Evolutionary conservation across 2,797 vertebrate species (phyloP).

Genomic region (Setipinna tenuifilis): DNA sequence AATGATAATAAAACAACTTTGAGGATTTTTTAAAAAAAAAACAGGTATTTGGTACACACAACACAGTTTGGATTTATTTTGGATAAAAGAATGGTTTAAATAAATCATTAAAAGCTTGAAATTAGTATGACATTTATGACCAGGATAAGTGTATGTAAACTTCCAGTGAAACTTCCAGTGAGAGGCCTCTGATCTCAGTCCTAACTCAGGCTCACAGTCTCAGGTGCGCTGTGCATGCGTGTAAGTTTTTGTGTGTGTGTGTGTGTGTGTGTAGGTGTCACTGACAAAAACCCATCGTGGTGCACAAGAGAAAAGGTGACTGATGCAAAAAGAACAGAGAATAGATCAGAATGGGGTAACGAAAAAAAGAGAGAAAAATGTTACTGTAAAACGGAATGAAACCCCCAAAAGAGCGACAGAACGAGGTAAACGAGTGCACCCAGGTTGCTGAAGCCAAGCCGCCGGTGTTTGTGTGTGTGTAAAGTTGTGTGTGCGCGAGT

Average conservation of each 20-base stretch:
- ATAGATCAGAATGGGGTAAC: not conserved
- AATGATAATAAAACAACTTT: too few species aligned
- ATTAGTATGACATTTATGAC: too few species aligned
- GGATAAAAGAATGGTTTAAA: too few species aligned
- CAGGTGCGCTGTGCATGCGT: not conserved
- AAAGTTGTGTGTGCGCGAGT: not conserved
- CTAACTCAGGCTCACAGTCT: not conserved
- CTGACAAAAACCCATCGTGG: conserved; percentile 34
- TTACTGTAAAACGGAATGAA: not conserved
- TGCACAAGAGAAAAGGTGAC: not conserved
- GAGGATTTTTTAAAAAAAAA: too few species aligned
- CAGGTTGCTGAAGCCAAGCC: conserved; percentile 6
- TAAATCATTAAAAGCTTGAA: too few species aligned
- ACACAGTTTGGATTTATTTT: too few species aligned
- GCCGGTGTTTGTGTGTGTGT: not conserved
- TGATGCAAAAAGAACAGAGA: not conserved
- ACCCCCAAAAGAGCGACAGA: not conserved
- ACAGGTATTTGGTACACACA: too few species aligned
- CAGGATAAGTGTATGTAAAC: too few species aligned
- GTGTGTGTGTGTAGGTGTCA: conserved; percentile 41
- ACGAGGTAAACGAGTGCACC: not conserved
- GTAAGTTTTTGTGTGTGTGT: too few species aligned
- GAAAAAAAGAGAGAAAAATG: not conserved
- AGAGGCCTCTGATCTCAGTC: not conserved
- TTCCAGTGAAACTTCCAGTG: too few species aligned